Percentiles rank a stretch among this genome's conserved stretches.
Conservation (phyloP, 2,888 invertebrate species). For the Boloria selene region DNA sequence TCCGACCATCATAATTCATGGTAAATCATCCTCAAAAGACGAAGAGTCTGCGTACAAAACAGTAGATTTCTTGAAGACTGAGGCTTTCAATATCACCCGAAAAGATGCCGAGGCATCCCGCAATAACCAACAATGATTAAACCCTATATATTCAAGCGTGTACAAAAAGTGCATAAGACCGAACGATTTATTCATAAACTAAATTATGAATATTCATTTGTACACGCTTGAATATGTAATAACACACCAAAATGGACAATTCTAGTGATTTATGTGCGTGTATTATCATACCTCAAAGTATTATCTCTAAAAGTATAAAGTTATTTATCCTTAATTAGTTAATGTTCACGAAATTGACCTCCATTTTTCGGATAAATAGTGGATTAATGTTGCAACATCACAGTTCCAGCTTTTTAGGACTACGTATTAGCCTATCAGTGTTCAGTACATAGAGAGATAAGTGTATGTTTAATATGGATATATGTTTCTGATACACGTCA, state of each 20-base stretch:
- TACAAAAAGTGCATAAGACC: conserved; percentile 34
- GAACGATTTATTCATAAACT: conserved; percentile 31
- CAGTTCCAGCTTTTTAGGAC: not conserved
- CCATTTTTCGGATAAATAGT: no score
- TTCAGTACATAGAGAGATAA: not conserved
- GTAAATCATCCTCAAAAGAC: conserved; percentile 60
- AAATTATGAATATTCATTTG: conserved; percentile 15
- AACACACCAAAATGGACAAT: not conserved
- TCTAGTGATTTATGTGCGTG: not conserved
- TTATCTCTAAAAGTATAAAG: conserved; percentile 6
- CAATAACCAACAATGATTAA: conserved; percentile 48
- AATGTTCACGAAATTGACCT: not conserved
- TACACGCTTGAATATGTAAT: not conserved
- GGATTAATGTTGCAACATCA: no score
- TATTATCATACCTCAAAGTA: conserved; percentile 3
- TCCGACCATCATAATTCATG: conserved; percentile 49
- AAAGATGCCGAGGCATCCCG: conserved; percentile 89
- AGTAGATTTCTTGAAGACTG: conserved; percentile 96
- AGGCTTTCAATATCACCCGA: conserved; percentile 93
- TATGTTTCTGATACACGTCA: no score
- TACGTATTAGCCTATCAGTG: not conserved
- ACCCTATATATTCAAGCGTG: conserved; percentile 26
- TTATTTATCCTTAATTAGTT: not conserved
- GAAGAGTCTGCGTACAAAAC: conserved; percentile 90
- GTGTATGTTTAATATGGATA: no score